Evolutionary conservation across 1,140 invertebrate species (phyloP).

Genomic region (Diachasmimorpha longicaudata): DNA sequence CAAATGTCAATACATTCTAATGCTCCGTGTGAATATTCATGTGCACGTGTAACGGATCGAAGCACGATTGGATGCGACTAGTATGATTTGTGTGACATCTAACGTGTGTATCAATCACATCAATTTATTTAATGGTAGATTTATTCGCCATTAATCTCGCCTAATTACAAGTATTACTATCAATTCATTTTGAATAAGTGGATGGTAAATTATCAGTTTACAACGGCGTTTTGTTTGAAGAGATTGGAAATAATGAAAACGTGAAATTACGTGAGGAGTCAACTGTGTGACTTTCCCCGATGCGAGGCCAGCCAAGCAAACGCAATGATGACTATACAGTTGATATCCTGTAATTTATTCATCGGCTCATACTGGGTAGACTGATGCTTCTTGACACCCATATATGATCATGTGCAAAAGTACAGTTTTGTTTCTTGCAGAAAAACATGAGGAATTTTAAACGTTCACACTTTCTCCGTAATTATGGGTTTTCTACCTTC

Average conservation of each 20-base stretch:
- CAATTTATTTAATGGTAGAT: neutral
- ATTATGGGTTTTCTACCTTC: neutral
- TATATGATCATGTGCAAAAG: neutral
- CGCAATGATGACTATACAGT: neutral
- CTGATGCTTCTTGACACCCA: neutral
- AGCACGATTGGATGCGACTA: neutral
- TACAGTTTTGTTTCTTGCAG: neutral
- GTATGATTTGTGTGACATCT: neutral
- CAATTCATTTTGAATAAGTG: too few species aligned
- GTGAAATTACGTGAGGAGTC: neutral
- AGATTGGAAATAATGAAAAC: neutral
- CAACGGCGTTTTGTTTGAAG: neutral
- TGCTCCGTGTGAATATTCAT: neutral
- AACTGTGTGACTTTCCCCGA: neutral
- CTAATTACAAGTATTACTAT: neutral
- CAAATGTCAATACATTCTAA: neutral
- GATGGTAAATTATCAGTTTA: too few species aligned
- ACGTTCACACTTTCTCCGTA: neutral
- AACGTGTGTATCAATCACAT: neutral
- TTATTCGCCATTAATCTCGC: neutral
- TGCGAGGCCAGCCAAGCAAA: neutral
- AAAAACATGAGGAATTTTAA: neutral
- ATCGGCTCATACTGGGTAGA: neutral
- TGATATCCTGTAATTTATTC: neutral
- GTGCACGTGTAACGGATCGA: neutral